A percentile compares a stretch with the other conserved stretches of the same genome.
Evolutionary conservation across 2,888 invertebrate species (phyloP).

Genomic region (Gastrophysa polygoni): DNA sequence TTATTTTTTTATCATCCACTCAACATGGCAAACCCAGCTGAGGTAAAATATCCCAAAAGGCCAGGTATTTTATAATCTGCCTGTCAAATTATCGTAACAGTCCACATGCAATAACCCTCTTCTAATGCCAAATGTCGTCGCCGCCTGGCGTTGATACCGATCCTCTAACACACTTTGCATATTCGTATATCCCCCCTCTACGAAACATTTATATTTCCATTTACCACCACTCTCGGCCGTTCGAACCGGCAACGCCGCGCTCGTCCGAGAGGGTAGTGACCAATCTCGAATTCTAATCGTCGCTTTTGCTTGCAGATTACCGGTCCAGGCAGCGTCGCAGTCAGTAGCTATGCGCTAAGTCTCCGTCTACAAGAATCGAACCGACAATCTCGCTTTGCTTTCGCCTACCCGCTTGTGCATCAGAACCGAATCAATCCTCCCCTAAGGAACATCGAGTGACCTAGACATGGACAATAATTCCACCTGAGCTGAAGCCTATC

Average conservation of each 20-base stretch:
- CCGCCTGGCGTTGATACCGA: too few relatives aligned
- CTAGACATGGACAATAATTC: constrained; percentile 55
- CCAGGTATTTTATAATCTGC: too few relatives aligned
- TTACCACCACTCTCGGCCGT: background rate
- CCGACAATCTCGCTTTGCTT: constrained; percentile 58
- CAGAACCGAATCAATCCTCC: constrained; percentile 26
- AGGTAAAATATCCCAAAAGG: too few relatives aligned
- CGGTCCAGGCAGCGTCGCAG: constrained; percentile 46
- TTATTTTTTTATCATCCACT: too few relatives aligned
- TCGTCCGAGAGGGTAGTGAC: constrained; percentile 14
- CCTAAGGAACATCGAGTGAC: constrained; percentile 36
- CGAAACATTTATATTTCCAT: too few relatives aligned
- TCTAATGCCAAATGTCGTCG: too few relatives aligned
- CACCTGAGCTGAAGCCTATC: constrained; percentile 46
- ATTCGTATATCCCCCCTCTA: too few relatives aligned
- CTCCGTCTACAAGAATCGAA: constrained; percentile 36
- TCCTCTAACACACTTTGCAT: too few relatives aligned
- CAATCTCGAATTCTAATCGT: constrained; percentile 38
- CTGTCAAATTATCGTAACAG: too few relatives aligned
- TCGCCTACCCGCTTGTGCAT: constrained; percentile 57
- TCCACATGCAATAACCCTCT: too few relatives aligned
- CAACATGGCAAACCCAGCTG: too few relatives aligned
- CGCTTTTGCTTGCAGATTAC: constrained; percentile 49
- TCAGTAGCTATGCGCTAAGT: constrained; percentile 56
- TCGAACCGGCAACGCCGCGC: constrained; percentile 4